Percentiles rank a stretch among this genome's conserved stretches.
Conservation (phyloP, 2,113 vertebrate genomes). For the Tor tambroides region DNA sequence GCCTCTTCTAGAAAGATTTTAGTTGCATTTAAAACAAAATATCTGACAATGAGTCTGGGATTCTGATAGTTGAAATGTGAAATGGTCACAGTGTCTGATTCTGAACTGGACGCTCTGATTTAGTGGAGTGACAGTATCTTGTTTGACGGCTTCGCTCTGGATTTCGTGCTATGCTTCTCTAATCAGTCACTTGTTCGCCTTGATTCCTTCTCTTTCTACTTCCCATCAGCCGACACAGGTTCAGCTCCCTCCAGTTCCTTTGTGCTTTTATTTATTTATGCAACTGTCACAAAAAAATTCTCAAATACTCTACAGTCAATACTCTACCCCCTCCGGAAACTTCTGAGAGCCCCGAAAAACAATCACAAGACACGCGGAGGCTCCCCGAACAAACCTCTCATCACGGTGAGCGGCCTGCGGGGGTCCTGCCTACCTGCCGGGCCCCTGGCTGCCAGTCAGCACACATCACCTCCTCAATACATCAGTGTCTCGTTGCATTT, state of each 20-base stretch:
- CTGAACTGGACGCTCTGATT: not conserved
- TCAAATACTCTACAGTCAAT: conserved; percentile 59
- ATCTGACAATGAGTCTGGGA: not conserved
- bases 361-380: conserved; percentile 59
- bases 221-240: conserved; percentile 23
- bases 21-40: not conserved
- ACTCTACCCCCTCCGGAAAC: conserved; percentile 54
- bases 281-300: conserved; percentile 34
- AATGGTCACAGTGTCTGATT: not conserved
- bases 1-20: not conserved
- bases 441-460: conserved; percentile 59
- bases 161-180: conserved; percentile 15
- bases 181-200: conserved; percentile 59
- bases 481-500: conserved; percentile 65
- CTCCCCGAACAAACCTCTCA: conserved; percentile 51
- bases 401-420: conserved; percentile 58
- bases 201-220: conserved; percentile 40
- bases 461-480: conserved; percentile 62
- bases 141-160: not conserved
- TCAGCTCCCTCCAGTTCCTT: conserved; percentile 42
- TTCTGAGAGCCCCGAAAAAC: conserved; percentile 60
- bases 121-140: not conserved
- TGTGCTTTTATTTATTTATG: conserved; percentile 41
- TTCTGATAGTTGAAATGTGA: not conserved
- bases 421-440: conserved; percentile 61